Evolutionary conservation across 1,140 invertebrate species (phyloP).

Genomic region (Tigriopus japonicus): DNA sequence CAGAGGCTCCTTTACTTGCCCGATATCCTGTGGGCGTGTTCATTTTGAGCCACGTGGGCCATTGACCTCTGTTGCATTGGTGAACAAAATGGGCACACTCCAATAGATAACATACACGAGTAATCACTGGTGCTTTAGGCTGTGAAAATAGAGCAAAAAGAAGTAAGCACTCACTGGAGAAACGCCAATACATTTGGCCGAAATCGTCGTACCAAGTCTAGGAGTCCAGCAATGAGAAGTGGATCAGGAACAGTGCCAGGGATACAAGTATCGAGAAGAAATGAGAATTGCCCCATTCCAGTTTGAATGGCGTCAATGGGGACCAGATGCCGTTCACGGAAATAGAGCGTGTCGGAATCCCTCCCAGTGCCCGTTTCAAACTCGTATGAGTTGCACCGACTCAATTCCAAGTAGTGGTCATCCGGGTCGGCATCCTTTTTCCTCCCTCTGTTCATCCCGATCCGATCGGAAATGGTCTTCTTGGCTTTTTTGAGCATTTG

Average conservation of each 20-base stretch:
- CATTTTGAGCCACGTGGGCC: constrained; percentile 87
- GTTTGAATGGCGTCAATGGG: constrained; percentile 46
- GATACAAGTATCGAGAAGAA: constrained; percentile 79
- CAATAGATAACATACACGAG: constrained; percentile 67
- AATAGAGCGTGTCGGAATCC: constrained; percentile 15
- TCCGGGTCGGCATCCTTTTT: constrained; percentile 3
- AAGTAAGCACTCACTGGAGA: constrained; percentile 1
- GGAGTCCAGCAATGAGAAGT: constrained; percentile 74
- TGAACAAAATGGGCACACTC: constrained; percentile 94
- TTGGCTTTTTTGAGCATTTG: constrained; percentile 5
- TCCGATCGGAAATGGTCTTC: constrained; percentile 10
- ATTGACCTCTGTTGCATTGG: constrained; percentile 89
- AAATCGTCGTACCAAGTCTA: constrained; percentile 59
- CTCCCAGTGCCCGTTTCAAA: constrained; percentile 3
- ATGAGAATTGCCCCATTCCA: constrained; percentile 63
- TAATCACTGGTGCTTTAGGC: constrained; percentile 79
- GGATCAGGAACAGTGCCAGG: constrained; percentile 90
- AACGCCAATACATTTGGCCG: background rate
- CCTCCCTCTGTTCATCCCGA: constrained; percentile 1
- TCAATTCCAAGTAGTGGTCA: constrained; percentile 1
- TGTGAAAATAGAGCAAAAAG: constrained; percentile 28
- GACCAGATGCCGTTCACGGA: constrained; percentile 63
- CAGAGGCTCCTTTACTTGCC: constrained; percentile 47
- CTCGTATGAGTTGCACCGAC: constrained; percentile 9
- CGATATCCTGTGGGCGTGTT: constrained; percentile 36